A percentile compares a stretch with the other conserved stretches of the same genome.
phyloP scores from a whole-genome alignment of 2,113 vertebrate species.

The Archocentrus centrarchus region DNA sequence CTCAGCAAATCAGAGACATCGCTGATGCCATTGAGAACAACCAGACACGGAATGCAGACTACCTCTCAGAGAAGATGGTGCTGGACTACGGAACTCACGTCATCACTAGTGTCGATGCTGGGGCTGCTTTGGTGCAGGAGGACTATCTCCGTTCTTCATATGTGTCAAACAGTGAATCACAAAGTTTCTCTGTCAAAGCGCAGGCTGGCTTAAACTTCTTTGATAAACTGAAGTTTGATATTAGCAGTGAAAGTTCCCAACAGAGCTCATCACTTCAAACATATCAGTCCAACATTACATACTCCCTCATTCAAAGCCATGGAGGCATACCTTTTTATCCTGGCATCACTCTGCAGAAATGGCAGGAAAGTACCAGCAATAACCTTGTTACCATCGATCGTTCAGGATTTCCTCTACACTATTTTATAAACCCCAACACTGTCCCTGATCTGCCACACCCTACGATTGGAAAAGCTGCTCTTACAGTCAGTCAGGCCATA shows the following conservation, averaged over 20 bases:
- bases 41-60: slow-evolving; percentile 85
- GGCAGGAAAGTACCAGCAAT: slow-evolving; percentile 88
- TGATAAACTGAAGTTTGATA: slow-evolving; percentile 73
- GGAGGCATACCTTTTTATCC: slow-evolving; percentile 88
- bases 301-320: slow-evolving; percentile 85
- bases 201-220: slow-evolving; percentile 83
- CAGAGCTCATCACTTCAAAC: slow-evolving; percentile 65
- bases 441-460: slow-evolving; percentile 86
- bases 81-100: slow-evolving; percentile 91
- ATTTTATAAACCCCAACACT: slow-evolving; percentile 80
- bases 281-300: slow-evolving; percentile 86
- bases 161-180: slow-evolving; percentile 74
- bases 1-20: slow-evolving; percentile 81
- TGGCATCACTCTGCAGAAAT: slow-evolving; percentile 89
- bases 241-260: neutral
- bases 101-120: slow-evolving; percentile 82
- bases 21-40: slow-evolving; percentile 90
- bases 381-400: slow-evolving; percentile 91
- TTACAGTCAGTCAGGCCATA: slow-evolving; percentile 77
- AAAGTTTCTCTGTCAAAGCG: slow-evolving; percentile 62
- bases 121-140: slow-evolving; percentile 88
- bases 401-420: slow-evolving; percentile 85
- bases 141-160: slow-evolving; percentile 87
- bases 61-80: slow-evolving; percentile 88
- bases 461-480: slow-evolving; percentile 80